Conservation (phyloP, 2,888 invertebrate species). For the Ditylenchus weischeri region DNA sequence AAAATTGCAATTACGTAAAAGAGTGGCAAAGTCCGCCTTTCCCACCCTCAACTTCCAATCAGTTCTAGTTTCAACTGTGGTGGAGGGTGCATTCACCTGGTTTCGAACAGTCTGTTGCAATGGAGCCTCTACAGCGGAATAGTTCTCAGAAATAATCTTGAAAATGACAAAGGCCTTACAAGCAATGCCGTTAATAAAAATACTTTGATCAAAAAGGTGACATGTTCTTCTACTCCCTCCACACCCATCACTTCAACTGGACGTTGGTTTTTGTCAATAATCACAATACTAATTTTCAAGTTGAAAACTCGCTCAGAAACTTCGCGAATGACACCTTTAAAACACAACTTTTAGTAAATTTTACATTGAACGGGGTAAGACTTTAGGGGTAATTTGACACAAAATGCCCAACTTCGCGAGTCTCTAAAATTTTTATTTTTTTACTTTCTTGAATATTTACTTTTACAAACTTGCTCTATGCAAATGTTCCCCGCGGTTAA, state of each 20-base stretch:
- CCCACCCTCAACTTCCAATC: slow-evolving; percentile 22
- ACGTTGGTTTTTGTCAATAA: slow-evolving; percentile 76
- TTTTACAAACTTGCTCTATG: too few species aligned
- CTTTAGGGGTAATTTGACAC: too few species aligned
- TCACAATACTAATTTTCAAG: slow-evolving; percentile 84
- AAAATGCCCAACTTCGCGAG: too few species aligned
- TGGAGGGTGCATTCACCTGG: neutral
- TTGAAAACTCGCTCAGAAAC: slow-evolving; percentile 87
- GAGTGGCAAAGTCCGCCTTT: slow-evolving; percentile 17
- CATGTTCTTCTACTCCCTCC: slow-evolving; percentile 44
- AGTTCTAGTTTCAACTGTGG: neutral
- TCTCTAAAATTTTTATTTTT: too few species aligned
- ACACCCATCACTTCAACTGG: slow-evolving; percentile 73
- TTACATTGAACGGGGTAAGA: neutral
- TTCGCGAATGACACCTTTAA: slow-evolving; percentile 83
- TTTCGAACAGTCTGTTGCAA: too few species aligned
- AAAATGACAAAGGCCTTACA: too few species aligned
- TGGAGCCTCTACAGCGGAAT: too few species aligned
- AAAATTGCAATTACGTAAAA: slow-evolving; percentile 15
- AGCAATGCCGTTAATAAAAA: neutral
- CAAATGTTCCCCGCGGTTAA: too few species aligned
- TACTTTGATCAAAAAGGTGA: slow-evolving; percentile 39
- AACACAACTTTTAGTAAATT: slow-evolving; percentile 1
- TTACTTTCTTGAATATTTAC: too few species aligned
- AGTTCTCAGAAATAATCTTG: too few species aligned